Conservation (phyloP, 2,113 vertebrate species). For the Corythaixoides concolor region DNA sequence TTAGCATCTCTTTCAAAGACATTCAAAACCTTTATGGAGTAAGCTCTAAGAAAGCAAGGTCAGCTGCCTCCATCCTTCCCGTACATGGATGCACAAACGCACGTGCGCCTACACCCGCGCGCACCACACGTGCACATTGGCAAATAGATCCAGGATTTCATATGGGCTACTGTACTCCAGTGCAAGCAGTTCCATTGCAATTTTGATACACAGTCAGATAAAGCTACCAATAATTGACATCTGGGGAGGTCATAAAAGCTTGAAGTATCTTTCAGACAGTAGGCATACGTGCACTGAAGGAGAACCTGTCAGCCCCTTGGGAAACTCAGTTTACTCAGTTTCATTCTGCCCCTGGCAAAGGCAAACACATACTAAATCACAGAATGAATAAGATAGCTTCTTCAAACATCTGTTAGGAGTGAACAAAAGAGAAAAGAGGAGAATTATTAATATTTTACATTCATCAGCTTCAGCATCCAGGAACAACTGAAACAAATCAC, state of each 20-base stretch:
- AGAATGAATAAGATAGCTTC: not conserved
- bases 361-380: not conserved
- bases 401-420: not conserved
- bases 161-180: not conserved
- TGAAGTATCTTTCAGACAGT: not conserved
- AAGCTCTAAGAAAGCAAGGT: not conserved
- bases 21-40: not conserved
- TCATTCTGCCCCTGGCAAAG: not conserved
- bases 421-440: not conserved
- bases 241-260: not conserved
- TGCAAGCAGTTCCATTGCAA: not conserved
- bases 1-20: not conserved
- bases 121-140: fast-evolving
- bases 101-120: too few relatives aligned
- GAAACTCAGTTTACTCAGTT: not conserved
- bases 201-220: not conserved
- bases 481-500: not conserved
- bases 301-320: not conserved
- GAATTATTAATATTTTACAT: not conserved
- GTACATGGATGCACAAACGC: fast-evolving
- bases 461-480: not conserved
- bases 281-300: not conserved
- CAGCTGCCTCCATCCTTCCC: not conserved
- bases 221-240: not conserved
- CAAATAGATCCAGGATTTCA: not conserved